These are phyloP conservation scores for Caenorhabditis doughertyi DNA, from an alignment of 2,888 invertebrate species.

Conservation along the genomic window DNA sequence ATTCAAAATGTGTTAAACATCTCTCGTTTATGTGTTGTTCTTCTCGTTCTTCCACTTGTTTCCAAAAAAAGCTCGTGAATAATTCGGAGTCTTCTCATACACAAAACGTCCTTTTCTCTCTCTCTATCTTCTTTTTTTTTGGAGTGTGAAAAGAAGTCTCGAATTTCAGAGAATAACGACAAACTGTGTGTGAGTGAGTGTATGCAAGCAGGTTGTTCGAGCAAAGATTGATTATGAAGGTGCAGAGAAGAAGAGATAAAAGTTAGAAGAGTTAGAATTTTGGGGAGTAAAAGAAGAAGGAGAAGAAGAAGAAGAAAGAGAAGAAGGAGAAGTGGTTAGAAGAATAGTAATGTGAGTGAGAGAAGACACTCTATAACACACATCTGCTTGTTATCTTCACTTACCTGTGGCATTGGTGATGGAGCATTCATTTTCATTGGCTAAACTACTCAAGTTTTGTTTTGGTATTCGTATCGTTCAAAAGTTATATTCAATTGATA, in stretches of 20 bases:
- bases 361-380: slow-evolving; percentile 37
- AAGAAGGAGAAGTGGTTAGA: slow-evolving; percentile 35
- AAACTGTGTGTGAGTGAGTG: slow-evolving; percentile 1
- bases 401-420: slow-evolving; percentile 62
- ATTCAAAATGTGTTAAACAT: slow-evolving; percentile 46
- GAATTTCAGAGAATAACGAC: slow-evolving; percentile 47
- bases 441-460: slow-evolving; percentile 28
- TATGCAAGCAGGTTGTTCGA: slow-evolving; percentile 39
- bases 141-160: slow-evolving; percentile 41
- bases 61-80: slow-evolving; percentile 44
- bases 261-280: slow-evolving; percentile 31
- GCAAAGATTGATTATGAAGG: slow-evolving; percentile 27
- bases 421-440: slow-evolving; percentile 67
- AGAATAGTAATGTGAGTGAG: slow-evolving; percentile 32
- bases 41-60: slow-evolving; percentile 11
- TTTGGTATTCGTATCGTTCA: too few species aligned
- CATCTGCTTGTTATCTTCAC: slow-evolving; percentile 9
- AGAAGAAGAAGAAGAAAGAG: slow-evolving; percentile 10
- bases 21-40: slow-evolving; percentile 1
- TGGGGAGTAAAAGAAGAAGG: slow-evolving; percentile 10
- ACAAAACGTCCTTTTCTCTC: neutral
- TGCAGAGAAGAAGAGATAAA: slow-evolving; percentile 20
- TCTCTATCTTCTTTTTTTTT: neutral
- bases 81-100: slow-evolving; percentile 13
- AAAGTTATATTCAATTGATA: too few species aligned